Evolutionary conservation across 1,140 invertebrate species (phyloP).

Genomic region (Meloidogyne exigua): DNA sequence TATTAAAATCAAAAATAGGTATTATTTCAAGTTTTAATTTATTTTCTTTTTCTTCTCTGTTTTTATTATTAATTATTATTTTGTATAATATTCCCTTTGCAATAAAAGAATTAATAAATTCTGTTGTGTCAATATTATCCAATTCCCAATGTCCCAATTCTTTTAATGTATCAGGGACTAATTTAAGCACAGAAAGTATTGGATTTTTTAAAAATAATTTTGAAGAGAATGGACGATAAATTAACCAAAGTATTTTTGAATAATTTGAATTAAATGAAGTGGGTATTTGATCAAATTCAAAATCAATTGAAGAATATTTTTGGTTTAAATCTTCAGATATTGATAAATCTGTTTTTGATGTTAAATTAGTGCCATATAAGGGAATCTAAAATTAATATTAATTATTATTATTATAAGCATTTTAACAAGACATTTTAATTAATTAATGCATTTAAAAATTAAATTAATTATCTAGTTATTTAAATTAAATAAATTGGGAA

Average conservation of each 20-base stretch:
- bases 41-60: not conserved
- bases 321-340: not conserved
- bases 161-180: slow-evolving; percentile 26
- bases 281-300: slow-evolving; percentile 26
- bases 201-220: not conserved
- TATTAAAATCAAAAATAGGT: slow-evolving; percentile 27
- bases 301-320: slow-evolving; percentile 22
- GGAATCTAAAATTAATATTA: slow-evolving; percentile 17
- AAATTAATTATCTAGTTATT: too few species aligned
- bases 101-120: slow-evolving; percentile 28
- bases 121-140: not conserved
- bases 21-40: not conserved
- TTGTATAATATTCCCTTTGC: slow-evolving; percentile 27
- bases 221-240: slow-evolving; percentile 19
- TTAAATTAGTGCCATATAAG: not conserved
- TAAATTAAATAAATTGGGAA: too few species aligned
- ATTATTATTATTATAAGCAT: too few species aligned
- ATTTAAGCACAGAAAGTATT: slow-evolving; percentile 32
- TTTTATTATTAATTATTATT: not conserved
- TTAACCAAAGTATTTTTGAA: slow-evolving; percentile 20
- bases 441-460: too few species aligned
- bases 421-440: too few species aligned
- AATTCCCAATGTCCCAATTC: slow-evolving; percentile 34
- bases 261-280: not conserved
- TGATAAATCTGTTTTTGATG: not conserved